A percentile compares a stretch with the other conserved stretches of the same genome.
Evolutionary conservation across 2,797 vertebrate species (phyloP).

Genomic region (Tapera naevia): DNA sequence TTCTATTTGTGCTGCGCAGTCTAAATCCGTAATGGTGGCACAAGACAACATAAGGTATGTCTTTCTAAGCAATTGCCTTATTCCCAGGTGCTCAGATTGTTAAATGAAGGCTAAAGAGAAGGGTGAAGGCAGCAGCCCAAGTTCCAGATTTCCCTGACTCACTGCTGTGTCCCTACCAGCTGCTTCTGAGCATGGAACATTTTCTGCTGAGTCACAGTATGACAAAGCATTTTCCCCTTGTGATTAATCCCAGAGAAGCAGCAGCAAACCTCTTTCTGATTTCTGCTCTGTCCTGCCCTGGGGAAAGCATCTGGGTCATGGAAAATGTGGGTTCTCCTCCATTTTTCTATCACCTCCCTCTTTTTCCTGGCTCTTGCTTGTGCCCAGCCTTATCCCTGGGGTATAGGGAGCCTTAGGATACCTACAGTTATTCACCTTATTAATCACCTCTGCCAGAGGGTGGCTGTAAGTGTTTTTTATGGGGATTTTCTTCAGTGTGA

Average conservation of each 20-base stretch:
- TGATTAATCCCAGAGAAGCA: neutral
- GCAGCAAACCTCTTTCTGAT: neutral
- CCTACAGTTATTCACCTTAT: neutral
- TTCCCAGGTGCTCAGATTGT: neutral
- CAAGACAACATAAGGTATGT: neutral
- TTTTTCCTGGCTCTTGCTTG: neutral
- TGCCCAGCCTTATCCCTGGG: neutral
- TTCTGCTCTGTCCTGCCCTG: neutral
- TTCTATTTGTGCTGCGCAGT: neutral
- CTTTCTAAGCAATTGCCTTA: neutral
- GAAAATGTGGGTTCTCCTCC: neutral
- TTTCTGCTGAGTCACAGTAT: conserved; percentile 55
- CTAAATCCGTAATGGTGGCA: neutral
- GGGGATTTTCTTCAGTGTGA: neutral
- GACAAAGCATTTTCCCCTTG: neutral
- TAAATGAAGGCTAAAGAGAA: neutral
- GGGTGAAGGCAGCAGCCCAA: neutral
- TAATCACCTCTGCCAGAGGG: neutral
- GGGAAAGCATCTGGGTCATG: neutral
- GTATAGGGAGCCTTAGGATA: neutral
- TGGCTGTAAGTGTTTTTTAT: neutral
- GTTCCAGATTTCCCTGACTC: conserved; percentile 17
- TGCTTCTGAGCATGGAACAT: neutral
- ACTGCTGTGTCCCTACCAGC: neutral
- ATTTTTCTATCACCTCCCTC: neutral